These are phyloP conservation scores for Popillia japonica DNA, from an alignment of 1,140 invertebrate species.

Conservation along the genomic window DNA sequence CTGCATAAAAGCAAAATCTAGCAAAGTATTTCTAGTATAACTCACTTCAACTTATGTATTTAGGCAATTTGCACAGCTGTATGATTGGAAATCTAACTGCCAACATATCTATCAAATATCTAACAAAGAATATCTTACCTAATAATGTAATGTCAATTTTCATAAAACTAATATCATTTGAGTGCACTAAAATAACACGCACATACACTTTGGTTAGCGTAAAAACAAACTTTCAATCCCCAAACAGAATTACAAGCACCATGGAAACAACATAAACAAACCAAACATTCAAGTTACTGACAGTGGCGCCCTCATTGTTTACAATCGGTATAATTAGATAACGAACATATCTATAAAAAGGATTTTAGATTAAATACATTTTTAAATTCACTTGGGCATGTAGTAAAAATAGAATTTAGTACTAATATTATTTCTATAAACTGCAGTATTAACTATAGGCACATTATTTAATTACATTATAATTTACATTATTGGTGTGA, in stretches of 20 bases:
- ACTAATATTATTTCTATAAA: no score
- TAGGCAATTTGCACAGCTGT: neutral
- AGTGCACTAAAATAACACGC: neutral
- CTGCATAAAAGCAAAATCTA: no score
- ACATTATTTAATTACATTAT: no score
- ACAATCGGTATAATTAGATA: neutral
- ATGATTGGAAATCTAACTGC: neutral
- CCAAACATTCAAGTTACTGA: neutral
- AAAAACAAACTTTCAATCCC: neutral
- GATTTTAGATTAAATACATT: no score
- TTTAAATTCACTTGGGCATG: no score
- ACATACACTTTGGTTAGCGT: neutral
- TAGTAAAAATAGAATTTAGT: no score
- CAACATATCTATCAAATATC: neutral
- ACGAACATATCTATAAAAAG: no score
- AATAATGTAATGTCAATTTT: neutral
- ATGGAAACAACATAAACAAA: constrained; percentile 8
- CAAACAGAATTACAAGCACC: neutral
- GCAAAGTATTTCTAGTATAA: no score
- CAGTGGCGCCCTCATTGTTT: neutral
- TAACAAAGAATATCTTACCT: neutral
- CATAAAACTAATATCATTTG: neutral
- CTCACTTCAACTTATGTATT: neutral
- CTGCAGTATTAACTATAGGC: no score
- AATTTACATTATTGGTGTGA: no score